These are phyloP conservation scores for Galerucella calmariensis DNA, from an alignment of 2,888 invertebrate species.

Conservation along the genomic window DNA sequence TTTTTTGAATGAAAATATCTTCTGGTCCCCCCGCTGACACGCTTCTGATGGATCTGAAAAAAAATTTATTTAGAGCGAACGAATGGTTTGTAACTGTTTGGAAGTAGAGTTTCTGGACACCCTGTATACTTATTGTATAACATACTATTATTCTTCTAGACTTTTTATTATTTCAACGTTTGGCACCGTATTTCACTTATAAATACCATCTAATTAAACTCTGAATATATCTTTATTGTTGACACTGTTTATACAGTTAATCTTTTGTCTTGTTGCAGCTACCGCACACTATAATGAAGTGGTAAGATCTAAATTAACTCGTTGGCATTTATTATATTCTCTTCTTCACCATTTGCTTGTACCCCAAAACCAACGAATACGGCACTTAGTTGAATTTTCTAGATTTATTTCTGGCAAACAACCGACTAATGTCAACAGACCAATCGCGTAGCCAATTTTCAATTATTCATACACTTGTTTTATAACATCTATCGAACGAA, in stretches of 20 bases:
- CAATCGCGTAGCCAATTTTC: background rate
- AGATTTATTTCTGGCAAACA: background rate
- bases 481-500: background rate
- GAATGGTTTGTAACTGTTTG: too few species aligned
- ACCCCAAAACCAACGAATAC: background rate
- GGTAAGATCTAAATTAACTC: background rate
- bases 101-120: too few species aligned
- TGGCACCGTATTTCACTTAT: background rate
- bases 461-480: background rate
- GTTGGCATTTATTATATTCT: background rate
- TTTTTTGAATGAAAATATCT: too few species aligned
- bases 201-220: background rate
- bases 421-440: background rate
- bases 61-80: too few species aligned
- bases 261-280: background rate
- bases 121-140: too few species aligned
- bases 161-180: too few species aligned
- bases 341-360: background rate
- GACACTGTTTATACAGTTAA: background rate
- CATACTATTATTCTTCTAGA: too few species aligned
- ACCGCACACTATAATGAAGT: background rate
- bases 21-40: too few species aligned
- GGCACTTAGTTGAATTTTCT: background rate
- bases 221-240: background rate
- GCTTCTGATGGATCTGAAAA: too few species aligned